Base-by-base conservation (phyloP, 2,888 invertebrate species). In the Rhagonycha lutea region DNA sequence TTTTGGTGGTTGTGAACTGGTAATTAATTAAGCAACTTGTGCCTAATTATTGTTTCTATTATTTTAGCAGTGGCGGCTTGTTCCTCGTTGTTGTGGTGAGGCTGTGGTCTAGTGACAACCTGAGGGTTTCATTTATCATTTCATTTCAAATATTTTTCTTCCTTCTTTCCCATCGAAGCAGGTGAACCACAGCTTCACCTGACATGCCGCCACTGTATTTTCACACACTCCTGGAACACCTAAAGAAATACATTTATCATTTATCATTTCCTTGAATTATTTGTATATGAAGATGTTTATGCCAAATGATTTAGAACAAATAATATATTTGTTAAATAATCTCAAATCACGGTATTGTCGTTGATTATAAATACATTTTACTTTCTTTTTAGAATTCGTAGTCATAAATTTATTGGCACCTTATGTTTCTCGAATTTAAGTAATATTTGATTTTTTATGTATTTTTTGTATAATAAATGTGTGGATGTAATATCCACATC, bases 401-500 rank as follows among this genome's bases (percentile, higher is more conserved):
- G 32, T 32, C 32, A 12, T 32, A 32, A 32, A 32, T n/a, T 47
- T 47, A 47, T 47, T 47, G 47, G 47, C 47, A 47, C 47, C 8
- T 47, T 47, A 47, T n/a, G 47, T 65, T 24, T 65, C 63, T 65
- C 63, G 63, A 65, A 65, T 65, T 65, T 24, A 18, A 24, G 23
- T 65, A 65, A 47, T n/a, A 47, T n/a, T 65, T 65, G 24, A 24
- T 63, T 63, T 63, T 24, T 23, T 63, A 24, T 63, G 63, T 24
- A 14, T 24, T 63, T 24, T 65, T 24, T 26, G 67, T 61, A 69
- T 70, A 71, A 68, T 77, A 78, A 79, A 72, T 77, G 81, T 84
- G 86, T 86, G 86, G 86, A 81, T 83, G 89, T 91, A 91, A 91
- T 91, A 92, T 91, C 91, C 91, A 91, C 91, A 91, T 92, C 87